These are phyloP conservation scores for Ceratoteleas bidentatus DNA, from an alignment of 1,140 invertebrate genomes.

Conservation along the genomic window DNA sequence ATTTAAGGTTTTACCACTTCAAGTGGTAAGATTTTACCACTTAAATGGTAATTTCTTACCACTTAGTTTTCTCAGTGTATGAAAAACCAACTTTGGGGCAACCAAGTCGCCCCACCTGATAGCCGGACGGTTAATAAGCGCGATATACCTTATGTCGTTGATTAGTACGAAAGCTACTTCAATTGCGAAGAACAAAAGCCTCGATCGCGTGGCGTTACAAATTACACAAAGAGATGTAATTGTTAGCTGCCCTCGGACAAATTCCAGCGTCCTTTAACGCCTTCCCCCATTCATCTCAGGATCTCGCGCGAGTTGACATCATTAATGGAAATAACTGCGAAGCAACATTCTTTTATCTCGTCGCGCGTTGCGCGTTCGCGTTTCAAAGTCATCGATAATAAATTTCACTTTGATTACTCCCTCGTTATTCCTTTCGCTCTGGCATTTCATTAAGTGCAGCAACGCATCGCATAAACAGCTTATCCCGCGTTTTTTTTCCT, in stretches of 20 bases:
- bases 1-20: too few relatives aligned
- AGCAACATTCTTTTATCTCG: conserved; percentile 46
- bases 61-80: too few relatives aligned
- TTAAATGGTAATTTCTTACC: too few relatives aligned
- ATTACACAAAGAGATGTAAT: conserved; percentile 55
- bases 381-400: conserved; percentile 46
- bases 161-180: conserved; percentile 33
- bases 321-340: conserved; percentile 52
- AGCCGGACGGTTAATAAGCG: conserved; percentile 45
- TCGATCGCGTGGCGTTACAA: conserved; percentile 39
- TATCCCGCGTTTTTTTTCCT: conserved; percentile 3
- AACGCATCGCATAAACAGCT: conserved; percentile 18
- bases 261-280: conserved; percentile 35
- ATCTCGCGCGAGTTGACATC: conserved; percentile 39
- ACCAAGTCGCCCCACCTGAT: too few relatives aligned
- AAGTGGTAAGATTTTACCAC: too few relatives aligned
- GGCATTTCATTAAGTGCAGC: conserved; percentile 23
- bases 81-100: too few relatives aligned
- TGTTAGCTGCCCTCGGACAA: conserved; percentile 39
- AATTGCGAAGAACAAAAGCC: conserved; percentile 39
- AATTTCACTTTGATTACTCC: conserved; percentile 45
- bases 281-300: conserved; percentile 22
- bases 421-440: conserved; percentile 21
- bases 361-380: conserved; percentile 26
- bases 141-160: conserved; percentile 16